Percentiles rank a stretch among this genome's conserved stretches.
Conservation (phyloP, 2,797 vertebrate genomes). For the Dryobates pubescens region DNA sequence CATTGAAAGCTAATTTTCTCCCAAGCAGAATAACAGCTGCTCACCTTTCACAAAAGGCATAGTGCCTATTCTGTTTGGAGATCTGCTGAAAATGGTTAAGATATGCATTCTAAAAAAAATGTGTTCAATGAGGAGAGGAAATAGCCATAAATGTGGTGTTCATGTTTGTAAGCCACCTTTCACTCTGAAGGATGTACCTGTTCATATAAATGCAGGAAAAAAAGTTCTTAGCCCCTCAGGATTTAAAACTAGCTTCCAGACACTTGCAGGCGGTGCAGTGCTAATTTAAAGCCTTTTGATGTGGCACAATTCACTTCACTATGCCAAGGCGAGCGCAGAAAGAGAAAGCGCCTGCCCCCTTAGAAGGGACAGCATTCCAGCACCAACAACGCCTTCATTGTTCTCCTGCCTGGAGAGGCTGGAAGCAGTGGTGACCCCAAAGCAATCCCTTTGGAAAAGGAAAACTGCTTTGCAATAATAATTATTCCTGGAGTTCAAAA, state of each 20-base stretch:
- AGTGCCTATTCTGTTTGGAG: fast-evolving
- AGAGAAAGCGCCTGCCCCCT: neutral
- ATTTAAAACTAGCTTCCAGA: conserved; percentile 33
- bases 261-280: conserved; percentile 18
- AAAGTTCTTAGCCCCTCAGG: neutral
- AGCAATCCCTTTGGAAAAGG: conserved; percentile 54
- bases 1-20: neutral
- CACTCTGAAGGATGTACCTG: neutral
- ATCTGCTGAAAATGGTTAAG: neutral
- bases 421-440: conserved; percentile 53
- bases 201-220: neutral
- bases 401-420: conserved; percentile 44
- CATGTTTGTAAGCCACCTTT: neutral
- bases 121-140: neutral
- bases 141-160: fast-evolving
- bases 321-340: neutral
- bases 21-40: neutral
- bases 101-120: neutral
- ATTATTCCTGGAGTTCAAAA: conserved; percentile 73
- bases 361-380: conserved; percentile 22
- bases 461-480: conserved; percentile 70
- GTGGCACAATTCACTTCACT: conserved; percentile 12
- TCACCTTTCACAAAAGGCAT: neutral
- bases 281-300: conserved; percentile 57
- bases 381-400: conserved; percentile 66